phyloP scores from a whole-genome alignment of 2,888 invertebrate species.

The Idaea aversata region DNA sequence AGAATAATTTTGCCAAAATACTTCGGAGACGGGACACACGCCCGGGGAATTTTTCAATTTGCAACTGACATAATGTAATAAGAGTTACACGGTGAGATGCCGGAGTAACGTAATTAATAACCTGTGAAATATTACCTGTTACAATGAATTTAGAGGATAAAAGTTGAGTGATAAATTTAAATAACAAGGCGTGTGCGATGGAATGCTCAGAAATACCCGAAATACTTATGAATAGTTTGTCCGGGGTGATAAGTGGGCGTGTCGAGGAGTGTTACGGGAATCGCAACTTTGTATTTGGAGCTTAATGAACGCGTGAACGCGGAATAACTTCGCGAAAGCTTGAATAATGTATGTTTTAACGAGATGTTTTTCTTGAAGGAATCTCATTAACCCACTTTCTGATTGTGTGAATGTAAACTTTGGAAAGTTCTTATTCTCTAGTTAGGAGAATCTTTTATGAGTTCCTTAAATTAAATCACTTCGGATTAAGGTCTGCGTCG shows the following conservation, averaged over 20 bases:
- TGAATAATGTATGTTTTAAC: conserved; percentile 80
- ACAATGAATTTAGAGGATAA: conserved; percentile 78
- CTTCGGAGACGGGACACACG: conserved; percentile 78
- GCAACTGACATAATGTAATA: conserved; percentile 80
- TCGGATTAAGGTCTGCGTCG: conserved; percentile 37
- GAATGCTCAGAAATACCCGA: conserved; percentile 47
- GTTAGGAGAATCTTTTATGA: conserved; percentile 65
- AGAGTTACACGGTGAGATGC: conserved; percentile 78
- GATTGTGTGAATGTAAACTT: conserved; percentile 77
- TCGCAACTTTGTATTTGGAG: conserved; percentile 70
- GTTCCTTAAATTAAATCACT: conserved; percentile 64
- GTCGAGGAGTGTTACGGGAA: conserved; percentile 58
- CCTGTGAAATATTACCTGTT: conserved; percentile 79
- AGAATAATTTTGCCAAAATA: conserved; percentile 80
- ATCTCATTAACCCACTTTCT: conserved; percentile 79
- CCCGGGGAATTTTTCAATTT: conserved; percentile 80
- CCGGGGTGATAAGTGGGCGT: conserved; percentile 69
- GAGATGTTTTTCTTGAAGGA: conserved; percentile 80
- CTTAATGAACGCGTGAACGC: conserved; percentile 79
- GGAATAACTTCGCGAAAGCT: conserved; percentile 75
- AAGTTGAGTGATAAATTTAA: conserved; percentile 81
- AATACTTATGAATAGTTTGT: conserved; percentile 76
- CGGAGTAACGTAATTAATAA: conserved; percentile 78
- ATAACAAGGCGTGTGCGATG: conserved; percentile 65
- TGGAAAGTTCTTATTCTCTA: conserved; percentile 68